Conservation (phyloP, 2,888 invertebrate species). For the Xylophagus ater region DNA sequence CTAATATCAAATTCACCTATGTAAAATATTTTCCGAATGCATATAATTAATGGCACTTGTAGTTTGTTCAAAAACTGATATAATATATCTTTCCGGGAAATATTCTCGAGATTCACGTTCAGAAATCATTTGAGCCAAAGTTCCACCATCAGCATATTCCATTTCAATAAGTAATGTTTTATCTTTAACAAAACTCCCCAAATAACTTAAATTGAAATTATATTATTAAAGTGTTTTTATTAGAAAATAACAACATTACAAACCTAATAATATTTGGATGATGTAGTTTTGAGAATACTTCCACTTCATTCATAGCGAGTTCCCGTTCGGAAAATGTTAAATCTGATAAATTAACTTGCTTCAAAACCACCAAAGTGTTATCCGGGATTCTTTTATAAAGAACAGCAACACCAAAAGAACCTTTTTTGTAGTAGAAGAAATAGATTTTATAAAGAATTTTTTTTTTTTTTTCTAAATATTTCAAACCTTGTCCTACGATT, state of each 20-base stretch:
- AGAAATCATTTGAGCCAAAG: conserved; percentile 52
- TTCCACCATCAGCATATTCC: conserved; percentile 70
- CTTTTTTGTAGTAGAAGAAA: conserved; percentile 20
- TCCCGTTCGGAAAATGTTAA: conserved; percentile 53
- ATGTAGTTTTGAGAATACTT: conserved; percentile 55
- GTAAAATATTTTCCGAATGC: conserved; percentile 55
- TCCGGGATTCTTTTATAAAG: conserved; percentile 52
- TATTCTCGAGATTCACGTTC: conserved; percentile 36
- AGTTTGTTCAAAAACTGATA: conserved; percentile 55
- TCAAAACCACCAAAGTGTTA: conserved; percentile 55
- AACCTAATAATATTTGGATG: conserved; percentile 61
- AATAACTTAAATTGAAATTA: conserved; percentile 41
- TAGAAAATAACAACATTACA: neutral
- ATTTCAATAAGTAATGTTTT: conserved; percentile 62
- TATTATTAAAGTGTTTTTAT: neutral
- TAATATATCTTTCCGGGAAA: conserved; percentile 51
- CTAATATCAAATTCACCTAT: conserved; percentile 35
- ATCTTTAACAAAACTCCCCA: conserved; percentile 61
- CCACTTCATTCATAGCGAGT: conserved; percentile 57
- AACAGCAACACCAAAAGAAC: conserved; percentile 61
- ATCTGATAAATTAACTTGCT: conserved; percentile 61
- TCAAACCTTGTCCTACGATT: conserved; percentile 33
- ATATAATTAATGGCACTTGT: conserved; percentile 57
- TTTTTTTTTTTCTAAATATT: neutral
- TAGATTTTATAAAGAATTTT: neutral